phyloP scores from a whole-genome alignment of 1,140 invertebrate species.

The Mya arenaria region DNA sequence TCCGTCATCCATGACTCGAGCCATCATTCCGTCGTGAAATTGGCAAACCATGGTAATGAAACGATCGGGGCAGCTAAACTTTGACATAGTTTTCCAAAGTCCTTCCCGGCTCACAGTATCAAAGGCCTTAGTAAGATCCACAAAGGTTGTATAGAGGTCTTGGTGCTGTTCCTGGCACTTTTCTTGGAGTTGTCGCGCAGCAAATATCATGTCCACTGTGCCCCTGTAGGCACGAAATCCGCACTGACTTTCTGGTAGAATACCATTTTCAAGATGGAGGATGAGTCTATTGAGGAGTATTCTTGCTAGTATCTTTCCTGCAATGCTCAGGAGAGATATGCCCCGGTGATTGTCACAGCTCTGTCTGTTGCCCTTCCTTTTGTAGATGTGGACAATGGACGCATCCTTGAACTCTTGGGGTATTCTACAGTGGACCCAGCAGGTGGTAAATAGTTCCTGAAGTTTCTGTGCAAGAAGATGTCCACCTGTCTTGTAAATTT shows the following conservation, averaged over 20 bases:
- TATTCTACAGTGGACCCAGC: conserved; percentile 21
- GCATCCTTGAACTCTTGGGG: conserved; percentile 55
- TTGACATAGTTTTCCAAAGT: conserved; percentile 45
- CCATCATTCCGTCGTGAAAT: background rate
- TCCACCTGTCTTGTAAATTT: conserved; percentile 49
- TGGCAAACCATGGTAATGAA: background rate
- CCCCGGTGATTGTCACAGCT: conserved; percentile 52
- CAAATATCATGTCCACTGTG: conserved; percentile 63
- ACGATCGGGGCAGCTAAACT: background rate
- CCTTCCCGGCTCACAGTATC: conserved; percentile 48
- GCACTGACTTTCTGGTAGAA: conserved; percentile 59
- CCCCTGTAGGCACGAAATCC: conserved; percentile 51
- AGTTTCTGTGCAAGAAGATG: background rate
- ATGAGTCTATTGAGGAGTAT: conserved; percentile 57
- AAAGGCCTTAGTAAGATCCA: conserved; percentile 65
- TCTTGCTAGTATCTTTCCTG: too few relatives aligned
- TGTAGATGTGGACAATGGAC: too few relatives aligned
- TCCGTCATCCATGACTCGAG: background rate
- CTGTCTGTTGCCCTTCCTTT: conserved; percentile 42
- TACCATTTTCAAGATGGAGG: conserved; percentile 11
- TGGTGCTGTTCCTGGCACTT: conserved; percentile 61
- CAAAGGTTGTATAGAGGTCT: conserved; percentile 48
- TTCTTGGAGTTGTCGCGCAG: conserved; percentile 58
- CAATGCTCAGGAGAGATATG: conserved; percentile 57
- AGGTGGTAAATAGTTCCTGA: conserved; percentile 38